phyloP scores from a whole-genome alignment of 2,113 vertebrate species.

The Aspiorhynchus laticeps region DNA sequence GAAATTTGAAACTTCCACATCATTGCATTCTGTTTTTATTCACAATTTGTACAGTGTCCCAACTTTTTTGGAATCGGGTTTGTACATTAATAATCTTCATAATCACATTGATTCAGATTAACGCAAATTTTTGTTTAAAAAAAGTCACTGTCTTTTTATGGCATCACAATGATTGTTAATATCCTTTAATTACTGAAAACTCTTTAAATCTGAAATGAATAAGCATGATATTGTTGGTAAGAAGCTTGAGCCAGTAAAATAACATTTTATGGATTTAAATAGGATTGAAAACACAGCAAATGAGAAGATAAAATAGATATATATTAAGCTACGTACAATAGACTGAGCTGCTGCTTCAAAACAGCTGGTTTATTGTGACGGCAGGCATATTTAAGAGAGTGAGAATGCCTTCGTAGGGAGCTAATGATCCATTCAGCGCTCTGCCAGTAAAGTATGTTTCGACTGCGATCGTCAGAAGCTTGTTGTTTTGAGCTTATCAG shows the following conservation, averaged over 20 bases:
- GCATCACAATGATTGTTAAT: neutral
- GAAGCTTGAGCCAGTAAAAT: neutral
- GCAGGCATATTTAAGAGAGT: conserved; percentile 35
- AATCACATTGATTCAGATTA: neutral
- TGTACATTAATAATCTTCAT: neutral
- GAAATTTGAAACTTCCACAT: no score
- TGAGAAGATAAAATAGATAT: neutral
- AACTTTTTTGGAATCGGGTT: no score
- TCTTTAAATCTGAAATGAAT: neutral
- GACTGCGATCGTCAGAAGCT: conserved; percentile 5
- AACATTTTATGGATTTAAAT: neutral
- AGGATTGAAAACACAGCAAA: neutral
- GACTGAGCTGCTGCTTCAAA: neutral
- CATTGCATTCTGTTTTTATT: no score
- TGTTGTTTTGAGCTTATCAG: conserved; percentile 45
- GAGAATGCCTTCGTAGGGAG: conserved; percentile 18
- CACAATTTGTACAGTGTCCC: no score
- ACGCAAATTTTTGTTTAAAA: neutral
- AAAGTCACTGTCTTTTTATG: neutral
- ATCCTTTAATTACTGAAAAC: neutral
- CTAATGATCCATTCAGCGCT: conserved; percentile 52
- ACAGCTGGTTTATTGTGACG: conserved; percentile 30
- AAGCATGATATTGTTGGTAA: neutral
- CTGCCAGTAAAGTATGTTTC: conserved; percentile 35
- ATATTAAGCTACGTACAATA: neutral